These are phyloP conservation scores for Lophochroa leadbeateri DNA, from an alignment of 2,113 vertebrate genomes.

Conservation along the genomic window DNA sequence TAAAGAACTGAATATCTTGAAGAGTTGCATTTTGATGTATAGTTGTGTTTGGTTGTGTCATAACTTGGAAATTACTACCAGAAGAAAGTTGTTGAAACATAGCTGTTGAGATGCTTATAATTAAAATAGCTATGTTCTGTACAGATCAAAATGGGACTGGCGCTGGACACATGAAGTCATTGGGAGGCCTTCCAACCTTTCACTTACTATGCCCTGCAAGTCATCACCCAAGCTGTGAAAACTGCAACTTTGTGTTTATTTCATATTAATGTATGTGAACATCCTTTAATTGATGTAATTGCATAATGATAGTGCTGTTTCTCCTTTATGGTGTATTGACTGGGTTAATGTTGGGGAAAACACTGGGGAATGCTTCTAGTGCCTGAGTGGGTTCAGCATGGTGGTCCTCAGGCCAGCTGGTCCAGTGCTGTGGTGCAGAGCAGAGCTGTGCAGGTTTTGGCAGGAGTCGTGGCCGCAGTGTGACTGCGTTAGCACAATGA, in stretches of 20 bases:
- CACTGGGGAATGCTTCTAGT: neutral
- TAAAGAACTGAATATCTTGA: neutral
- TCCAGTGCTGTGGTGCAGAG: fast-evolving
- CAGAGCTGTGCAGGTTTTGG: fast-evolving
- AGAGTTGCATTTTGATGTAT: neutral
- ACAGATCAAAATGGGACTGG: neutral
- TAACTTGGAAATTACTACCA: neutral
- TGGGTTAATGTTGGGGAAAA: neutral
- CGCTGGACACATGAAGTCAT: neutral
- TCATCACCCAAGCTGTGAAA: neutral
- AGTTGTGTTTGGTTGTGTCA: neutral
- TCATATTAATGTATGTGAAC: neutral
- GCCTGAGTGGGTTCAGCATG: fast-evolving
- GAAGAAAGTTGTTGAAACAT: neutral
- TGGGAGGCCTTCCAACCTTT: neutral
- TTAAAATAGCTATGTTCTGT: neutral
- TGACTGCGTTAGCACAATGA: fast-evolving
- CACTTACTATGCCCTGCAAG: neutral
- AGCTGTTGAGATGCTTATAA: neutral
- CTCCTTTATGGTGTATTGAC: neutral
- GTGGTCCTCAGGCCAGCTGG: neutral
- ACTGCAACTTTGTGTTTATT: neutral
- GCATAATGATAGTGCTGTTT: neutral
- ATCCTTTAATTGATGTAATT: neutral
- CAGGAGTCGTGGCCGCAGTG: neutral